These are phyloP conservation scores for Synergus gifuensis DNA, from an alignment of 2,888 invertebrate species.

Conservation along the genomic window DNA sequence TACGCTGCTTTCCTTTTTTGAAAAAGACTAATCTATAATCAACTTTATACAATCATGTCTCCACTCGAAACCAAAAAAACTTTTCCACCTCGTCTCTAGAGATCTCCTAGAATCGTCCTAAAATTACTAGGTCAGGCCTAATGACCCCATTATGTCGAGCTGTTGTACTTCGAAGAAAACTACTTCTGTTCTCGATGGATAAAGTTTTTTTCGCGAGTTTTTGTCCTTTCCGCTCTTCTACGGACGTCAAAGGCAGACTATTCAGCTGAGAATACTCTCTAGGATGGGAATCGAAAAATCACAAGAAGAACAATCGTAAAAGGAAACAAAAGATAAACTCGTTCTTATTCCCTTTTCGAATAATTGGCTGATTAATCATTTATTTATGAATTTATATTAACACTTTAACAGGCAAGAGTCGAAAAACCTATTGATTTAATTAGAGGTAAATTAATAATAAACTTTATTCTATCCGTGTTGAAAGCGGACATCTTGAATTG, in stretches of 20 bases:
- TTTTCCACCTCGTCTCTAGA: neutral
- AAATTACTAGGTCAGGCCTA: slow-evolving; percentile 18
- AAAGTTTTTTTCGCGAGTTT: neutral
- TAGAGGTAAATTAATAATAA: too few species aligned
- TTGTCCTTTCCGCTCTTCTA: neutral
- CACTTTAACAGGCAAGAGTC: too few species aligned
- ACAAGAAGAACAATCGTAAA: neutral
- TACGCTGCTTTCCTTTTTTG: neutral
- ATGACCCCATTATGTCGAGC: slow-evolving; percentile 22
- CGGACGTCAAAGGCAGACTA: neutral
- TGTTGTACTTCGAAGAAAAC: neutral
- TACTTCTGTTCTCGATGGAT: slow-evolving; percentile 5
- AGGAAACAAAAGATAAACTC: slow-evolving; percentile 12
- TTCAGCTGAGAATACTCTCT: neutral
- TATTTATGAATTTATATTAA: too few species aligned
- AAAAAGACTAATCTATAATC: neutral
- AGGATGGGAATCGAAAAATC: neutral
- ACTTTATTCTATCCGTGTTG: too few species aligned
- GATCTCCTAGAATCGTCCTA: neutral
- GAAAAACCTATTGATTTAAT: too few species aligned
- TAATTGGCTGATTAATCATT: slow-evolving; percentile 12
- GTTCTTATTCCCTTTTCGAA: neutral
- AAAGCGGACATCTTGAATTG: too few species aligned
- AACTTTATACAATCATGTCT: neutral
- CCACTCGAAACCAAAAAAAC: neutral